phyloP scores from a whole-genome alignment of 1,140 invertebrate species.

The Zaprionus davidi region DNA sequence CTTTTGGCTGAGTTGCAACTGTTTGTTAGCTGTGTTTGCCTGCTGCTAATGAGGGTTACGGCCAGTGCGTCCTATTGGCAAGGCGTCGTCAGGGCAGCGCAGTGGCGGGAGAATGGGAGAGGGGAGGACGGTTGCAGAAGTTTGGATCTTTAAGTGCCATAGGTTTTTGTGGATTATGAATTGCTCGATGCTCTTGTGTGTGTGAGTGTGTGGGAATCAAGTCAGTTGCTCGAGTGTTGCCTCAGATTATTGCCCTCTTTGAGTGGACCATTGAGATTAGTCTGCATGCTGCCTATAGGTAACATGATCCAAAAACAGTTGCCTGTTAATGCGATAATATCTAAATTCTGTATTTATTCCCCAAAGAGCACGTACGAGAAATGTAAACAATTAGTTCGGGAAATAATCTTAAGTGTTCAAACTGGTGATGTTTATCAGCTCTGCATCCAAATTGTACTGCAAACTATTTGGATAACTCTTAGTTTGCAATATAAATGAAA shows the following conservation, averaged over 20 bases:
- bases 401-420: neutral
- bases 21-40: conserved; percentile 74
- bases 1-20: conserved; percentile 78
- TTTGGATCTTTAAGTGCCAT: conserved; percentile 33
- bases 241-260: conserved; percentile 55
- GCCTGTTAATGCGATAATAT: neutral
- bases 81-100: conserved; percentile 37
- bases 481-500: too few species aligned
- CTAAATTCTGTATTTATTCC: neutral
- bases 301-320: conserved; percentile 7
- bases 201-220: conserved; percentile 43
- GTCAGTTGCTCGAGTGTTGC: conserved; percentile 54
- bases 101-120: neutral
- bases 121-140: neutral
- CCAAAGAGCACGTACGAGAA: neutral
- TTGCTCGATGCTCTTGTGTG: conserved; percentile 5
- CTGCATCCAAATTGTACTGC: neutral
- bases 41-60: conserved; percentile 73
- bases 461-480: neutral
- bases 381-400: neutral
- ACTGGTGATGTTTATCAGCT: too few species aligned
- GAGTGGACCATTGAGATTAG: conserved; percentile 29
- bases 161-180: conserved; percentile 62
- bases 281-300: neutral
- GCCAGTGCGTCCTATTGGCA: conserved; percentile 73